These are phyloP conservation scores for Dasyornis broadbenti DNA, from an alignment of 2,113 vertebrate species.

Conservation along the genomic window DNA sequence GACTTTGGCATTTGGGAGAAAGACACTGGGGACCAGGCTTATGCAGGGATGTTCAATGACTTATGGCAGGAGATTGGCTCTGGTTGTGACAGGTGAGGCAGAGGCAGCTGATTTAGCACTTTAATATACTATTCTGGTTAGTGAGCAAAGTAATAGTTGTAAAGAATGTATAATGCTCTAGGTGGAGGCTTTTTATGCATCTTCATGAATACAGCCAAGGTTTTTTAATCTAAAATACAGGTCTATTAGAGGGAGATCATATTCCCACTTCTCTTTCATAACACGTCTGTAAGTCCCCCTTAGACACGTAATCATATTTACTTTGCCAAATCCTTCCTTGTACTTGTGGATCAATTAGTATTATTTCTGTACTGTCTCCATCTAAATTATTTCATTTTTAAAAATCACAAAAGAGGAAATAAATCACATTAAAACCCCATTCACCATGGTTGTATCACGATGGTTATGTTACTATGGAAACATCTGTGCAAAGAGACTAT, in stretches of 20 bases:
- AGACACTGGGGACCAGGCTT: neutral
- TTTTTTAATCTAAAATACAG: neutral
- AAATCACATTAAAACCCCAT: neutral
- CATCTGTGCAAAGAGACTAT: neutral
- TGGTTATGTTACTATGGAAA: constrained; percentile 54
- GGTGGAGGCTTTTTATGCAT: neutral
- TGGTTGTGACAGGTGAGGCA: neutral
- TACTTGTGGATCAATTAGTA: constrained; percentile 1
- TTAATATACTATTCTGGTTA: neutral
- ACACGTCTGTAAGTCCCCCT: neutral
- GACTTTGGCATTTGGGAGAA: neutral
- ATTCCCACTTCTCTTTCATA: neutral
- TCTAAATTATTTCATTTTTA: neutral
- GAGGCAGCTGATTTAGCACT: neutral
- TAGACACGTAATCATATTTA: neutral
- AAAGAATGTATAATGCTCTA: neutral
- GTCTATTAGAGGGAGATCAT: neutral
- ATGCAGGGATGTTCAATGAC: neutral
- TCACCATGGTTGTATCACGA: neutral
- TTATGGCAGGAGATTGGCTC: neutral
- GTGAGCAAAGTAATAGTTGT: neutral
- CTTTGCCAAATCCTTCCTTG: neutral
- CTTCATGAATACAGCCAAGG: neutral
- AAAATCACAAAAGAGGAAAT: neutral
- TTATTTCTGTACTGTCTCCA: neutral